phyloP scores from a whole-genome alignment of 2,113 vertebrate species.

The Struthidea cinerea region DNA sequence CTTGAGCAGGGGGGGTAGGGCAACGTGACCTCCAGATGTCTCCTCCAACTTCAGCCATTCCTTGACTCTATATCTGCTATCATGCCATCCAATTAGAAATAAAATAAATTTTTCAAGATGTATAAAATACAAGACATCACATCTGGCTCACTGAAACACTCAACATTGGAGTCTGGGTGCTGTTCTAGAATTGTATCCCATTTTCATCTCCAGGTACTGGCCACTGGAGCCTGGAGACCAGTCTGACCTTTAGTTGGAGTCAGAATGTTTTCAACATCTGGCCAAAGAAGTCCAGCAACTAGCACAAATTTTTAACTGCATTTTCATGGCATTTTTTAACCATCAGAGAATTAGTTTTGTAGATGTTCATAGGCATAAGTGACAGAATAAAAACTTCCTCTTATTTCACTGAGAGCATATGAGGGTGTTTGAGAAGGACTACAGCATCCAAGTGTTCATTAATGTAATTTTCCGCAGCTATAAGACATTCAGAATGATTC shows the following conservation, averaged over 20 bases:
- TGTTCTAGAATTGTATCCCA: not conserved
- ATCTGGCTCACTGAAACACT: not conserved
- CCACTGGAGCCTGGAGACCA: not conserved
- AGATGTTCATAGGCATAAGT: not conserved
- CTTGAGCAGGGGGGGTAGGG: accelerated
- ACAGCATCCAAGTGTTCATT: not conserved
- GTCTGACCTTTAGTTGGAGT: not conserved
- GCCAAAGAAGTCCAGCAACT: not conserved
- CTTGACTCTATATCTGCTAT: not conserved
- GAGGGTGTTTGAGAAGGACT: not conserved
- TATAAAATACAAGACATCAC: not conserved
- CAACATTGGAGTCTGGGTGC: not conserved
- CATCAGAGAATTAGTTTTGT: not conserved
- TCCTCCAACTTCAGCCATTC: not conserved
- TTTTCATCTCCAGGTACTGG: not conserved
- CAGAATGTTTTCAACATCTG: not conserved
- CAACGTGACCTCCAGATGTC: not conserved
- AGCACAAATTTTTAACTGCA: not conserved
- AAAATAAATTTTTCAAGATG: not conserved
- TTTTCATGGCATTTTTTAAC: not conserved
- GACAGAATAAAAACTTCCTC: not conserved
- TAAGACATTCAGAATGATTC: not conserved
- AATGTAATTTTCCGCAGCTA: not conserved
- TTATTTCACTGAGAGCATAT: not conserved
- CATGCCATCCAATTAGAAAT: not conserved